Base-by-base conservation (phyloP, 2,113 vertebrate species). In the Aspidoscelis tigris region DNA sequence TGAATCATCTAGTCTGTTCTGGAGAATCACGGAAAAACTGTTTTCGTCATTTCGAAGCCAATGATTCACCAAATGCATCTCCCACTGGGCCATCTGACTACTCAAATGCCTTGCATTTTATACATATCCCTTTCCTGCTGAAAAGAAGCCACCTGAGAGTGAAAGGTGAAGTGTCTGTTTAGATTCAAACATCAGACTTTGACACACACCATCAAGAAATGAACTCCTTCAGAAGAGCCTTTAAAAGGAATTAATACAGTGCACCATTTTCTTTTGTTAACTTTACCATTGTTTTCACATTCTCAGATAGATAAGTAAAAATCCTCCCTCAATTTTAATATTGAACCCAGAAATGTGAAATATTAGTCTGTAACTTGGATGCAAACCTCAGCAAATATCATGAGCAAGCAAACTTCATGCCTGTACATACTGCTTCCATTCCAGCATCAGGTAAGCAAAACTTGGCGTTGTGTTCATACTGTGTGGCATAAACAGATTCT, bases 71-170 rank as follows among this genome's bases (percentile, higher is more conserved):
- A 24, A 87, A 82, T 84, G 16, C 78, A n/a, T 3, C 7, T 61
- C 72, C 33, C 1, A 3, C 18, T 0, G 87, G 84, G n/a, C 58
- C 7, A 81, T 50, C 72, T 81, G 24, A 73, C 82, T 79, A 87
- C 70, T 18, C 78, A 5, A 61, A 26, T 2, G 50, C n/a, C 68
- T 61, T 47, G 47, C 47, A 7, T 79, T 47, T 18, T 64, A 64
- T 2, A n/a, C 24, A 64, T 3, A 64, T 9, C 7, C 22, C 24
- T 82, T 61, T 75, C 33, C 26, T 75, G 16, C 10, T 58, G n/a
- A 74, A 61, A 73, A 82, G n/a, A 79, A 65, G 21, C 5, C 20
- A 64, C 65, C 24, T 65, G 39, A 79, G 22, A 43, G 53, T 33
- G 33, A 61, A 55, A 50, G 24, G 50, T 20, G 78, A 22, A 76